Evolutionary conservation across 2,888 invertebrate species (phyloP).

Genomic region (Agelastica alni): DNA sequence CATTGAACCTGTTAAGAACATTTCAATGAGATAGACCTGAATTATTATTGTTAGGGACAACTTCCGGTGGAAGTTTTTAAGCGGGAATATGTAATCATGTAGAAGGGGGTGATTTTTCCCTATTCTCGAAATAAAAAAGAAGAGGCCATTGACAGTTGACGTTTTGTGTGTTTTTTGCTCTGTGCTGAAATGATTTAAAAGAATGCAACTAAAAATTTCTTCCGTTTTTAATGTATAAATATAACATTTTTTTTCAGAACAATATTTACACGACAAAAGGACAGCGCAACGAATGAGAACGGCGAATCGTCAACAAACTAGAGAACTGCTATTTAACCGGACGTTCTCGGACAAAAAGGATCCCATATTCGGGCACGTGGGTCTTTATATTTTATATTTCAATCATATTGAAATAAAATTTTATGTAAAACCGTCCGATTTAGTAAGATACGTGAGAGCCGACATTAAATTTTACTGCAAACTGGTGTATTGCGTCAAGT

Average conservation of each 20-base stretch:
- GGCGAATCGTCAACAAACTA: conserved; percentile 2
- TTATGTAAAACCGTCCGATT: conserved; percentile 18
- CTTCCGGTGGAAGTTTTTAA: too few relatives aligned
- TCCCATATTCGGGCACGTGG: conserved; percentile 18
- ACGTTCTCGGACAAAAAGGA: conserved; percentile 8
- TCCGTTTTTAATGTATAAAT: too few relatives aligned
- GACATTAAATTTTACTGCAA: conserved; percentile 24
- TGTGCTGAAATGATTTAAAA: too few relatives aligned
- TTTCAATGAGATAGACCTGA: too few relatives aligned
- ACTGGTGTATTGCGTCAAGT: conserved; percentile 20
- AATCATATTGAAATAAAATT: conserved; percentile 26
- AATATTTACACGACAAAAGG: background rate
- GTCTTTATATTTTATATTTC: conserved; percentile 19
- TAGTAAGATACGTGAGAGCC: conserved; percentile 13
- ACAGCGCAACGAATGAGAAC: conserved; percentile 3
- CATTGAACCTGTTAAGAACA: too few relatives aligned
- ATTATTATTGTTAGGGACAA: too few relatives aligned
- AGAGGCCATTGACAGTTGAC: too few relatives aligned
- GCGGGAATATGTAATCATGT: too few relatives aligned
- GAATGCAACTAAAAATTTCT: too few relatives aligned
- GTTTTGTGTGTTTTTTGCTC: too few relatives aligned
- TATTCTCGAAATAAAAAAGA: too few relatives aligned
- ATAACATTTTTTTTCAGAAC: conserved; percentile 15
- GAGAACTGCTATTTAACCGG: conserved; percentile 12
- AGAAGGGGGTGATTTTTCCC: too few relatives aligned